Conservation (phyloP, 2,113 vertebrate species). For the Synchiropus splendidus region DNA sequence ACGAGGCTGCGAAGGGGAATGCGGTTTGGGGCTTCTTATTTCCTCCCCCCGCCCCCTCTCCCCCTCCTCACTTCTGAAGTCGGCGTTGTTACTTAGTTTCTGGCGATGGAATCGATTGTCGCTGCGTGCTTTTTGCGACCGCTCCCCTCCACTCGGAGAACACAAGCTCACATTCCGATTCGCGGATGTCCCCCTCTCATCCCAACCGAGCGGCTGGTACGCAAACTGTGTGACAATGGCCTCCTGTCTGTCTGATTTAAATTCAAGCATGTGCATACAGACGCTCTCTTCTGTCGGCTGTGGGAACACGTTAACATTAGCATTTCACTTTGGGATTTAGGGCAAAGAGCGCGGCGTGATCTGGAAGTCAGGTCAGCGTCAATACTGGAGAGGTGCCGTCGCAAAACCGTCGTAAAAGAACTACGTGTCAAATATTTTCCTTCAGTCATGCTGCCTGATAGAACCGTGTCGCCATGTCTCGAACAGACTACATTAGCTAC, state of each 20-base stretch:
- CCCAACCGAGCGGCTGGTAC: conserved; percentile 5
- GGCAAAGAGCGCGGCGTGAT: too few species aligned
- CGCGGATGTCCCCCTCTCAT: conserved; percentile 1
- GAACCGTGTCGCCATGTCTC: too few species aligned
- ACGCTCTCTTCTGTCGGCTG: not conserved
- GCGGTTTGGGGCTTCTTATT: conserved; percentile 15
- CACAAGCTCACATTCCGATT: not conserved
- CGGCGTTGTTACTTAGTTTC: conserved; percentile 17
- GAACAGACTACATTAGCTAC: too few species aligned
- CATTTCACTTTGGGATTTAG: too few species aligned
- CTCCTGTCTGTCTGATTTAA: conserved; percentile 24
- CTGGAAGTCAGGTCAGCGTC: too few species aligned
- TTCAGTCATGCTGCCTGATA: too few species aligned
- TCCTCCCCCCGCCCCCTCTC: too few species aligned
- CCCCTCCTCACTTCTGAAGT: too few species aligned
- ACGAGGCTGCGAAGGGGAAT: conserved; percentile 17
- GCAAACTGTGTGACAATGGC: conserved; percentile 9
- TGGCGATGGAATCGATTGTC: conserved; percentile 16
- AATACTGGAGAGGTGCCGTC: too few species aligned
- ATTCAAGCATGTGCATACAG: conserved; percentile 12
- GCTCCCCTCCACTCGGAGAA: too few species aligned
- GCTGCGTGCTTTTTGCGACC: not conserved
- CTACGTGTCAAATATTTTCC: too few species aligned
- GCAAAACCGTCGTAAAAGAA: too few species aligned
- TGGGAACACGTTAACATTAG: not conserved